Evolutionary conservation across 2,888 invertebrate species (phyloP), one percentile per base, ranked within the genome.

Genomic region (Diplolepis rosae): DNA sequence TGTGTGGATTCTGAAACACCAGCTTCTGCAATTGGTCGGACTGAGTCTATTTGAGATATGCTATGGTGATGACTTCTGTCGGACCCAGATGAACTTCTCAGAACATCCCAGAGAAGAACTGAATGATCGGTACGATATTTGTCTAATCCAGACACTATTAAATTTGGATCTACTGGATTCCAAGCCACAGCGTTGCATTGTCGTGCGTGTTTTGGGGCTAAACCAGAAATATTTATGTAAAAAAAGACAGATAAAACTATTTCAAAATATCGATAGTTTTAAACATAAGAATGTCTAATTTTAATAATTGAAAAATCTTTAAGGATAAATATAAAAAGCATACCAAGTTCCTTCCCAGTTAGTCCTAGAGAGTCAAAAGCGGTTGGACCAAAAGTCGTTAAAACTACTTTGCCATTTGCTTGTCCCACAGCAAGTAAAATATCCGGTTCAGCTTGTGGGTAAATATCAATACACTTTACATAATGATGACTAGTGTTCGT

Each of bases 111-210:
- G 56, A 98, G 91, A 6, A 96, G 91, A 48, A 98, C 93, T 71
- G 96, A 96, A 87, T 94, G 94, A 88, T 98, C 98, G 42, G 95
- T 94, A 75, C 97, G 92, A 86, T 96, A 94, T 86, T 96, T 96
- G 83, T 98, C 98, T 82, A 98, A 91, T 0, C 96, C 98, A 68
- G 94, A 95, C 0, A 95, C 96, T 72, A 98, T 89, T 80, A 97
- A 90, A 87, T 96, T 94, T 24, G 92, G 92, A 80, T 98, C 96
- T 11, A 92, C 89, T 32, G 94, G 94, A 88, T 95, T 97, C 97
- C 98, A 98, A 32, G 95, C 92, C 13, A 98, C 92, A 0, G 94
- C 93, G 81, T 96, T 95, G 86, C 98, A 98, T 77, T 95, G 94
- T 7, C 98, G 90, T 11, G 94, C 92, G 87, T 96, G 95, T 68